Evolutionary conservation across 1,140 invertebrate species (phyloP).

Genomic region (Helicoverpa zea): DNA sequence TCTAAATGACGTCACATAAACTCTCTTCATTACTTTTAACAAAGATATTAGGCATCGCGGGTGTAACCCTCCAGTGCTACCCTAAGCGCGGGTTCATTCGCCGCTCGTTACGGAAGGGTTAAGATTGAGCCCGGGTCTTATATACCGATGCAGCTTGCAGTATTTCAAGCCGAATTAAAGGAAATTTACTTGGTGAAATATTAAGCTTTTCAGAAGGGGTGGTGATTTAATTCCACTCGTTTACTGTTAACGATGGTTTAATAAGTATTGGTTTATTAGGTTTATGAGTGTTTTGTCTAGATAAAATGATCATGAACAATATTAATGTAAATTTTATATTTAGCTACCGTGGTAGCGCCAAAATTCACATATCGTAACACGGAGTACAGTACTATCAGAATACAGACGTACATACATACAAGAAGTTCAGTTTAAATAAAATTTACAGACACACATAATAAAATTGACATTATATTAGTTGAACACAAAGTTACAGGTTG

Average conservation of each 20-base stretch:
- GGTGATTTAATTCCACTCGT: constrained; percentile 1
- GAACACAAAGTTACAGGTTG: too few species aligned
- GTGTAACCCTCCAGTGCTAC: constrained; percentile 53
- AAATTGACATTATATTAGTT: too few species aligned
- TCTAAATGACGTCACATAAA: constrained; percentile 36
- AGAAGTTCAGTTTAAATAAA: too few species aligned
- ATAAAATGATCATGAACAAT: background rate
- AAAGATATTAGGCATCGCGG: constrained; percentile 49
- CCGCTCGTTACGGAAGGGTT: constrained; percentile 69
- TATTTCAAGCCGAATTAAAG: constrained; percentile 71
- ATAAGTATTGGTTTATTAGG: constrained; percentile 1
- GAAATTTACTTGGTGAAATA: constrained; percentile 46
- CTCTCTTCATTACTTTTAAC: constrained; percentile 49
- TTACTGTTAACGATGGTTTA: constrained; percentile 34
- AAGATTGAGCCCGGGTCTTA: constrained; percentile 60
- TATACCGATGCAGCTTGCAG: constrained; percentile 59
- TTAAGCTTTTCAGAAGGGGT: constrained; percentile 38
- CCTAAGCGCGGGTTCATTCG: constrained; percentile 58
- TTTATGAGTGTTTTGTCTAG: background rate
- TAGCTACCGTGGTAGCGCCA: too few species aligned
- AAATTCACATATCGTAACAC: too few species aligned
- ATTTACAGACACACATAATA: too few species aligned
- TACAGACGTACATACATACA: too few species aligned
- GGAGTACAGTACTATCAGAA: too few species aligned
- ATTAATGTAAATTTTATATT: background rate